A percentile compares a stretch with the other conserved stretches of the same genome.
phyloP scores from a whole-genome alignment of 2,113 vertebrate species.

The Mesembrinibis cayennensis region DNA sequence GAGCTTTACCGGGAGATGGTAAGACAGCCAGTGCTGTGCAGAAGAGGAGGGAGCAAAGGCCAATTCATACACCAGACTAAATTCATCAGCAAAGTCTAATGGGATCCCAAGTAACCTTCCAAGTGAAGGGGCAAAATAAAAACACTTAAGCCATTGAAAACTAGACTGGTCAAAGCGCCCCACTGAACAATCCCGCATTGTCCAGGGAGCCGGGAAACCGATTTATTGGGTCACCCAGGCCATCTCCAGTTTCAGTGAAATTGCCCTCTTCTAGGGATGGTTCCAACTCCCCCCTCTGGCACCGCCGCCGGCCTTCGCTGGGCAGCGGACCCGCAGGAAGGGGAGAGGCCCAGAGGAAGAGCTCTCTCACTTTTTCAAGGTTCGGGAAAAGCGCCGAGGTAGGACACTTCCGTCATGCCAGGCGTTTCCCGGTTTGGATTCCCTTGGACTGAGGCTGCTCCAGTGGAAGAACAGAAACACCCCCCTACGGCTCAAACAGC shows the following conservation, averaged over 20 bases:
- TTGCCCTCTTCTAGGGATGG: slow-evolving; percentile 6
- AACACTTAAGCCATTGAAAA: slow-evolving; percentile 50
- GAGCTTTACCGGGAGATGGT: not conserved
- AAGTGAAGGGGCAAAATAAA: slow-evolving; percentile 41
- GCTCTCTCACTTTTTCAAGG: not conserved
- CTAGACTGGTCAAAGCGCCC: slow-evolving; percentile 23
- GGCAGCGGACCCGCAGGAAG: not conserved
- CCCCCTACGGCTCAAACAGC: not conserved
- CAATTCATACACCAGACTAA: not conserved
- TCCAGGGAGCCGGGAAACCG: slow-evolving; percentile 39
- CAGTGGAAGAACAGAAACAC: not conserved
- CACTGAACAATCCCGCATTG: not conserved
- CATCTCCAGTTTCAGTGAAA: slow-evolving; percentile 41
- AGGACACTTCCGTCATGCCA: fast-evolving
- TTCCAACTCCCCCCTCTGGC: slow-evolving; percentile 17
- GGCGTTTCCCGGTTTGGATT: not conserved
- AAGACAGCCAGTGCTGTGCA: not conserved
- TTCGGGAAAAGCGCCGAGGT: not conserved
- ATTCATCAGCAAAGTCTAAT: not conserved
- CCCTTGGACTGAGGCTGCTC: not conserved
- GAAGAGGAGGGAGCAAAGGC: not conserved
- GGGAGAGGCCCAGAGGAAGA: not conserved
- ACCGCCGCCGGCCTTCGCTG: not conserved
- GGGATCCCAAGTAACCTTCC: slow-evolving; percentile 33
- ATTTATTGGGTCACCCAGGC: slow-evolving; percentile 48